Evolutionary conservation across 2,113 vertebrate genomes (phyloP).

Genomic region (Symphodus melops): DNA sequence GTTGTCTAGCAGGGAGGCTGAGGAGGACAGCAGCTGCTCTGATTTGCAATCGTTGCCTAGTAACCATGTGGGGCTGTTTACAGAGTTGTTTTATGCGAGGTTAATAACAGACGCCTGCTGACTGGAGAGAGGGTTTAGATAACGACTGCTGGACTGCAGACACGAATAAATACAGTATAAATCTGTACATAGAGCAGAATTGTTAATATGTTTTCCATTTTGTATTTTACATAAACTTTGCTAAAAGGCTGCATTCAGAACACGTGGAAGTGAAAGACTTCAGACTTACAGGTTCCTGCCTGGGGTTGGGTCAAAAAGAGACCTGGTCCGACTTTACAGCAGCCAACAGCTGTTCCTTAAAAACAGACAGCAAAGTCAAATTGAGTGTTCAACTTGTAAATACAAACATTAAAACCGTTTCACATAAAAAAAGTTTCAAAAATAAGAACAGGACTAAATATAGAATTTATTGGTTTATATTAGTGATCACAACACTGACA

Average conservation of each 20-base stretch:
- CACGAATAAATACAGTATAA: not conserved
- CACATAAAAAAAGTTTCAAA: too few species aligned
- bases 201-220: too few species aligned
- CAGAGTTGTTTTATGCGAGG: slow-evolving; percentile 2
- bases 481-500: too few species aligned
- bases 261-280: too few species aligned
- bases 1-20: slow-evolving; percentile 19
- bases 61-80: slow-evolving; percentile 44
- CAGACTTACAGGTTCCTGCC: too few species aligned
- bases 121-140: not conserved
- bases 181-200: not conserved
- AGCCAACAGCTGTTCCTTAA: not conserved
- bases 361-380: not conserved
- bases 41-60: slow-evolving; percentile 36
- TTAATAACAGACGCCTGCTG: slow-evolving; percentile 2
- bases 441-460: not conserved
- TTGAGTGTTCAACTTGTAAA: not conserved
- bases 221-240: too few species aligned
- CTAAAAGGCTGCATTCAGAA: too few species aligned
- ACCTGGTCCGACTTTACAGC: not conserved
- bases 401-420: not conserved
- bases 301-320: too few species aligned
- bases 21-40: slow-evolving; percentile 37
- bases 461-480: too few species aligned
- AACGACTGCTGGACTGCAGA: not conserved